Evolutionary conservation across 2,888 invertebrate species (phyloP), one percentile per base, ranked within the genome.

Genomic region (Rhodophaea formosa): DNA sequence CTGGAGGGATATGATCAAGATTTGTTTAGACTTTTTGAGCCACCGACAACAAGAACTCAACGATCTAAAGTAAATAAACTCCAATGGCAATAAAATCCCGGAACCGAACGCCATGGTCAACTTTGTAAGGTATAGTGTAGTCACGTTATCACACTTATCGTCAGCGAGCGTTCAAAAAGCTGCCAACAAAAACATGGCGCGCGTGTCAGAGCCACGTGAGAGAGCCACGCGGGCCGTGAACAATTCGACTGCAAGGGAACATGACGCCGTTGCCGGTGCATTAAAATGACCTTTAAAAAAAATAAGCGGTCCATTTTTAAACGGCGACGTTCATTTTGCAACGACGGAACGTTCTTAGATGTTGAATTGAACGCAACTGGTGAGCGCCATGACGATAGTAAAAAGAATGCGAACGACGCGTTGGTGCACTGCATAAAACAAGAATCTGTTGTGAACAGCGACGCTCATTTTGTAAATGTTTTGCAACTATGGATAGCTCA

Each of bases 121-220:
- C 45, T 56, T 43, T 15, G 42, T 23, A 66, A 62, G 59, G 54
- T 62, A 55, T 62, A 59, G 1, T 39, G 12, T 59, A 71, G 72
- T 79, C 78, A 77, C 79, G 84, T 81, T 79, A 72, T 47, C 53
- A 60, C 44, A 58, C n/a, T n/a, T n/a, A n/a, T n/a, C n/a, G n/a
- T n/a, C 62, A 61, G 67, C 66, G 60, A 67, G 69, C 69, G 70
- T 67, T 74, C 67, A 68, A 73, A 82, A 81, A 70, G 58, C 62
- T 65, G 69, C 66, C 69, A 75, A 76, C 71, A 75, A 80, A 82
- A 77, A 75, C 71, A 65, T 61, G 53, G 59, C 62, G 65, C 74
- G 68, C 74, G 71, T 70, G 69, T 53, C 8, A 1, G 0, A 0
- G 66, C 73, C 73, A 74, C 80, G 81, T 79, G 78, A 61, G 29